Evolutionary conservation across 2,797 vertebrate genomes (phyloP).

Genomic region (Atherinosoma microstoma): DNA sequence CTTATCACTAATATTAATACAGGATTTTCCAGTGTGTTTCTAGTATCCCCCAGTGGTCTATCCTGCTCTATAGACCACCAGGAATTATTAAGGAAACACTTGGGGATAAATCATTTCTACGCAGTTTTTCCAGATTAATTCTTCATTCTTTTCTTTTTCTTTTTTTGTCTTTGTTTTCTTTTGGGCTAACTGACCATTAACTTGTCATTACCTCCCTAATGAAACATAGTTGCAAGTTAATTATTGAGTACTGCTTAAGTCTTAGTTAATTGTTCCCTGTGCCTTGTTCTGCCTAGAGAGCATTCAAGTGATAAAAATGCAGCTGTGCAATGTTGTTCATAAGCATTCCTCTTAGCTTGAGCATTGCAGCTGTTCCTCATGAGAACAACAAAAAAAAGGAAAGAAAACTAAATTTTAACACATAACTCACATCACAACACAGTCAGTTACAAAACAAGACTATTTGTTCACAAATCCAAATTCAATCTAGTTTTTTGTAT

Average conservation of each 20-base stretch:
- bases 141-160: background rate
- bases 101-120: background rate
- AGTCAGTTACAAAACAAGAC: background rate
- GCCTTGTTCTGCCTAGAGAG: background rate
- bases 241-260: background rate
- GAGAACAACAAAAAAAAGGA: background rate
- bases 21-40: background rate
- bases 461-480: background rate
- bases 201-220: background rate
- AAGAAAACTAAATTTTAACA: background rate
- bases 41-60: too few relatives aligned
- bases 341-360: background rate
- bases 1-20: background rate
- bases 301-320: background rate
- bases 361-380: background rate
- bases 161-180: background rate
- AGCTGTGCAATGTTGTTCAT: background rate
- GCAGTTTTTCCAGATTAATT: background rate
- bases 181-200: background rate
- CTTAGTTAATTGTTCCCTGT: background rate
- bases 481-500: too few relatives aligned
- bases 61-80: background rate
- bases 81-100: background rate
- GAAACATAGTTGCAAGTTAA: background rate
- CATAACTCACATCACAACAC: background rate